Percentiles rank a stretch among this genome's conserved stretches.
Evolutionary conservation across 1,140 invertebrate species (phyloP).

Genomic region (Ceratitis capitata): DNA sequence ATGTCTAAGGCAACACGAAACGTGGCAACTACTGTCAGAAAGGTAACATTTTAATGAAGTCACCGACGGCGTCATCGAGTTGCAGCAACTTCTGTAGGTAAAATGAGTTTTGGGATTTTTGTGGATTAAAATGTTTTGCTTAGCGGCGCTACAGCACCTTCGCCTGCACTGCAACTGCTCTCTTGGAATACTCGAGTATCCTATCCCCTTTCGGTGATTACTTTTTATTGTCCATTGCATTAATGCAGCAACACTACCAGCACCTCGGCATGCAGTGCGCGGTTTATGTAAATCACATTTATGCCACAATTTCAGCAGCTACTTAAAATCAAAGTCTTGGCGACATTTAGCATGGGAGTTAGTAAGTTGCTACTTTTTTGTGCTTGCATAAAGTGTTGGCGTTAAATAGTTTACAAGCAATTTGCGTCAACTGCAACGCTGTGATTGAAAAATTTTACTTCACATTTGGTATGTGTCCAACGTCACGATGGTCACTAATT

Average conservation of each 20-base stretch:
- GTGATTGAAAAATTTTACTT: not conserved
- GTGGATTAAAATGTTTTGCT: not conserved
- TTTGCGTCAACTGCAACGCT: not conserved
- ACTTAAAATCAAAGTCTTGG: not conserved
- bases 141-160: not conserved
- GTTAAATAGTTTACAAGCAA: not conserved
- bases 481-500: too few species aligned
- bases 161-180: not conserved
- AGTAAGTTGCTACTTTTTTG: not conserved
- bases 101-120: not conserved
- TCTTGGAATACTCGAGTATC: not conserved
- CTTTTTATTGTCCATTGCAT: not conserved
- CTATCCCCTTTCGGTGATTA: not conserved
- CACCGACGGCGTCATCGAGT: not conserved
- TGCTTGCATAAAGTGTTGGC: not conserved
- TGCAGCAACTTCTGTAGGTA: too few species aligned
- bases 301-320: not conserved
- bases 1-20: not conserved
- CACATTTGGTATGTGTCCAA: too few species aligned
- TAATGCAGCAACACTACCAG: not conserved
- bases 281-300: not conserved
- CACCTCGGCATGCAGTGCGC: not conserved
- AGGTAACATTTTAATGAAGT: conserved; percentile 31
- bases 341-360: not conserved
- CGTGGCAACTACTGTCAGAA: not conserved